Evolutionary conservation across 2,888 invertebrate genomes (phyloP), one percentile per base, ranked within the genome.

Genomic region (Criorhina ranunculi): DNA sequence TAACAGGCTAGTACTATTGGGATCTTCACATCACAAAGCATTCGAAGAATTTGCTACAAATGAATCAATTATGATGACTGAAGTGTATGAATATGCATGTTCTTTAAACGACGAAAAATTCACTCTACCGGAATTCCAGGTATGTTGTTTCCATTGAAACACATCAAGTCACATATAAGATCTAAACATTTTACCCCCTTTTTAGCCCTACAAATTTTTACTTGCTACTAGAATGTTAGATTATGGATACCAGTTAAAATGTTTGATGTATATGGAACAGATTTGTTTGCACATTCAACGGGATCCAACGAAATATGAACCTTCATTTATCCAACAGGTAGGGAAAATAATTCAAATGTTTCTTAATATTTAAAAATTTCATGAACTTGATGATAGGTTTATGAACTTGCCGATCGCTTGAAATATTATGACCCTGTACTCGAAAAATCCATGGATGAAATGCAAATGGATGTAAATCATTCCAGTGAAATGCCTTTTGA

Each of bases 31-130:
- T 86, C 93, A 94, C 76, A 92, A 93, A 88, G 89, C 93, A 1
- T 95, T 95, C 89, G 90, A 90, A 15, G 93, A 94, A 89, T 96
- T 97, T 91, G 95, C 96, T 44, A 95, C 94, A 67, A 95, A 95
- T 90, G 95, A 96, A 90, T 97, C 98, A 19, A 95, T 98, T 82
- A 96, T 98, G 93, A 96, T 98, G 92, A 98, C 98, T 0, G 98
- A 98, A 93, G 95, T 98, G 80, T 98, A 98, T 91, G 98, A 98
- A 92, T 99, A 98, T 91, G 98, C 98, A 4, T 94, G 96, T 86
- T 95, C 96, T 79, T 93, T 98, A 60, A 95, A 95, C 87, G 95
- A 95, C 89, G 94, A 95, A 19, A 93, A 94, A 67, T 96, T 95
- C 90, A 93, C 94, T 53, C 93, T 98, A 77, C 93, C 94, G 0